Conservation (phyloP, 2,888 invertebrate species). For the Buathra laborator region DNA sequence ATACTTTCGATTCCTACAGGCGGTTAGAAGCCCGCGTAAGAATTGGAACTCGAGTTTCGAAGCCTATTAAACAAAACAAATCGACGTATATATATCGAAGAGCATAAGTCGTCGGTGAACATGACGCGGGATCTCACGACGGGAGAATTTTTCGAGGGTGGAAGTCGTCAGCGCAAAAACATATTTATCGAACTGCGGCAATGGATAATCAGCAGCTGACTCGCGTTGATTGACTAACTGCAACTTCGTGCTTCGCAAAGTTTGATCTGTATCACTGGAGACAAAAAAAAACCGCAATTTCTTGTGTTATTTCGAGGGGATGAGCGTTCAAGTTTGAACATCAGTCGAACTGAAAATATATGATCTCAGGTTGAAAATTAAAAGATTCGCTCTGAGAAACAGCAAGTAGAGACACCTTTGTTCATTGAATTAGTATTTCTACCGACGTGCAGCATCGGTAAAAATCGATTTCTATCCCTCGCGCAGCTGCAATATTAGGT, state of each 20-base stretch:
- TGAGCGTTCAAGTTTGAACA: background rate
- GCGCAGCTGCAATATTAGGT: background rate
- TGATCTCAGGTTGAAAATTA: background rate
- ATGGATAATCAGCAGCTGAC: background rate
- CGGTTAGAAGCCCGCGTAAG: conserved; percentile 66
- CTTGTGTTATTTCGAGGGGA: background rate
- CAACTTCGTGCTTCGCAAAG: conserved; percentile 1
- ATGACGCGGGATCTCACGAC: conserved; percentile 34
- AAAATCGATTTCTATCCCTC: background rate
- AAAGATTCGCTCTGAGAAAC: background rate
- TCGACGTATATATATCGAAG: conserved; percentile 20
- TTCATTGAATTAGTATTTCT: background rate
- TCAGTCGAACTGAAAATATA: background rate
- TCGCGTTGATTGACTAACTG: conserved; percentile 14
- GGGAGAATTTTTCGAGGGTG: conserved; percentile 44
- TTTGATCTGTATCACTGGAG: background rate
- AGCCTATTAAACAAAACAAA: conserved; percentile 54
- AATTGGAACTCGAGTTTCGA: conserved; percentile 63
- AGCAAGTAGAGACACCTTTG: conserved; percentile 35
- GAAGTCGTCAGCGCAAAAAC: conserved; percentile 11
- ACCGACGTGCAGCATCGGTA: conserved; percentile 5
- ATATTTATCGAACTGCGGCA: conserved; percentile 10
- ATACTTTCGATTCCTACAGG: conserved; percentile 58
- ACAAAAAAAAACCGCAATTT: background rate
- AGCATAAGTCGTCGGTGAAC: conserved; percentile 1